These are phyloP conservation scores for Scolanthus callimorphus DNA, from an alignment of 92 coral and sea anemone species.

Conservation along the genomic window DNA sequence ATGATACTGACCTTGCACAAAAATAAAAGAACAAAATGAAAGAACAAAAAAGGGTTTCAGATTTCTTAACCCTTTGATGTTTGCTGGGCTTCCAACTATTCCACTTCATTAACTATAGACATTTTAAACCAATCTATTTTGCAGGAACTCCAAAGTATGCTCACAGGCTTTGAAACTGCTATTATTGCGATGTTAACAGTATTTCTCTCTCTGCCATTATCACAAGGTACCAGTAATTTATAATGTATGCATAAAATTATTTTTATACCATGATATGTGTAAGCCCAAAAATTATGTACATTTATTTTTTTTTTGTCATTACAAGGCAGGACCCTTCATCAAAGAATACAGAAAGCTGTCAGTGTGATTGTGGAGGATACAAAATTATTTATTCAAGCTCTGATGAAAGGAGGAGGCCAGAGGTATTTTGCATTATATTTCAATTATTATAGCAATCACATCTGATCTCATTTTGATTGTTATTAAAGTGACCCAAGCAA, in stretches of 20 bases:
- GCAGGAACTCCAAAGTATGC: slow-evolving; percentile 66
- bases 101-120: neutral
- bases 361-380: slow-evolving; percentile 59
- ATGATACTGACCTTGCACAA: too few species aligned
- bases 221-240: slow-evolving; percentile 81
- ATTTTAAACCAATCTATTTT: too few species aligned
- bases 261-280: neutral
- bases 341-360: slow-evolving; percentile 57
- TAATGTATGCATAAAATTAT: too few species aligned
- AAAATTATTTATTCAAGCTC: slow-evolving; percentile 50
- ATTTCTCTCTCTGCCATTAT: slow-evolving; percentile 64
- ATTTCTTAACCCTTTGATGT: too few species aligned
- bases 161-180: slow-evolving; percentile 84
- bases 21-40: too few species aligned
- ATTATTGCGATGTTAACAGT: slow-evolving; percentile 80
- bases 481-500: too few species aligned
- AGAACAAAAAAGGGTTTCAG: too few species aligned
- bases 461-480: too few species aligned
- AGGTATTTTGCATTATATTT: too few species aligned
- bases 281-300: neutral
- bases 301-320: neutral
- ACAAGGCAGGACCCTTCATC: slow-evolving; percentile 60
- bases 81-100: too few species aligned
- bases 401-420: slow-evolving; percentile 64
- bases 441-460: too few species aligned